phyloP scores from a whole-genome alignment of 1,140 invertebrate genomes.

The Drosophila kikkawai region DNA sequence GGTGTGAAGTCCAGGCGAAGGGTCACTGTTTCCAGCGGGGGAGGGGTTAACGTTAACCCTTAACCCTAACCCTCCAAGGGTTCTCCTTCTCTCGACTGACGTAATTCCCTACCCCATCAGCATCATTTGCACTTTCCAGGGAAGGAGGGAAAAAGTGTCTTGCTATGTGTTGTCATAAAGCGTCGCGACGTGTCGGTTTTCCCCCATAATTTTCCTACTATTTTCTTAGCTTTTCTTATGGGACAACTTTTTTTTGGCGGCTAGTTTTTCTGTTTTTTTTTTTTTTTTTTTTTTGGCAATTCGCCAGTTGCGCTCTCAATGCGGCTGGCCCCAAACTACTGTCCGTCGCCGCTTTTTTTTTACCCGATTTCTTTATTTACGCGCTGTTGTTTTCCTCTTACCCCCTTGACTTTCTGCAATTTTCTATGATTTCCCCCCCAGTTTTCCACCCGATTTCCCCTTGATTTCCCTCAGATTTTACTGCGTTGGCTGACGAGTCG shows the following conservation, averaged over 20 bases:
- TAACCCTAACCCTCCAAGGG: slow-evolving; percentile 22
- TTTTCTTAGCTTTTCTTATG: slow-evolving; percentile 26
- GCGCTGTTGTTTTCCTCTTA: slow-evolving; percentile 12
- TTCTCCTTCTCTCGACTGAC: slow-evolving; percentile 42
- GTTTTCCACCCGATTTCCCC: slow-evolving; percentile 2
- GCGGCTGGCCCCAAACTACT: slow-evolving; percentile 51
- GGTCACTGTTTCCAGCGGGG: slow-evolving; percentile 11
- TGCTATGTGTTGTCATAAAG: slow-evolving; percentile 43
- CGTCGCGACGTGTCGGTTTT: slow-evolving; percentile 32
- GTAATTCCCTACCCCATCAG: slow-evolving; percentile 35
- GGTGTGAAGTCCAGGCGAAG: slow-evolving; percentile 31
- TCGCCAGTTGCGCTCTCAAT: slow-evolving; percentile 40
- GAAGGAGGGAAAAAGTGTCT: slow-evolving; percentile 4
- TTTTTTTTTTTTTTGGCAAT: slow-evolving; percentile 44
- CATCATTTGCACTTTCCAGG: neutral
- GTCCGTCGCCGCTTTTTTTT: slow-evolving; percentile 23
- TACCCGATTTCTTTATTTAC: slow-evolving; percentile 69
- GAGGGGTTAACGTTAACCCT: slow-evolving; percentile 33
- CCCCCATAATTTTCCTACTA: slow-evolving; percentile 28
- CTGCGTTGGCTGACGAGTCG: slow-evolving; percentile 62
- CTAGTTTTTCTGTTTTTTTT: slow-evolving; percentile 23
- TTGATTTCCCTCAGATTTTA: neutral
- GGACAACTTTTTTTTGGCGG: slow-evolving; percentile 15
- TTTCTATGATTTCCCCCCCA: neutral
- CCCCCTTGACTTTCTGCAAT: slow-evolving; percentile 3